A percentile compares a stretch with the other conserved stretches of the same genome.
phyloP scores from a whole-genome alignment of 2,113 vertebrate genomes.

The Boleophthalmus pectinirostris region DNA sequence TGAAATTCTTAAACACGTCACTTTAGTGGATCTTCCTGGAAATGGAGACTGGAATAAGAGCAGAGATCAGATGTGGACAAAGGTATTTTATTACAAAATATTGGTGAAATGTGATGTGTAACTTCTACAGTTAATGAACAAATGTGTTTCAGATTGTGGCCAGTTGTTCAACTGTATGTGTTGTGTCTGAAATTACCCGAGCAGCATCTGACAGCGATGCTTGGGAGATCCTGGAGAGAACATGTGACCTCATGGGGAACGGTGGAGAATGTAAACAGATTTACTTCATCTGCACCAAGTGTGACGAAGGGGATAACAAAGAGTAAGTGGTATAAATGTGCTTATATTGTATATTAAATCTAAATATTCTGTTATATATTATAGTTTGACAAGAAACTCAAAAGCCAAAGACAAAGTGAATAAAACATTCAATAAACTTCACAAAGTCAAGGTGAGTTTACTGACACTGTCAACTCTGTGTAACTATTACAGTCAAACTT shows the following conservation, averaged over 20 bases:
- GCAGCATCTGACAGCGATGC: slow-evolving; percentile 7
- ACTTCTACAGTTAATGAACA: too few relatives aligned
- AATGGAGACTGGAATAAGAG: slow-evolving; percentile 28
- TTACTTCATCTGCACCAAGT: slow-evolving; percentile 32
- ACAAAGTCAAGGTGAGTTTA: slow-evolving; percentile 11
- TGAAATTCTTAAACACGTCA: slow-evolving; percentile 19
- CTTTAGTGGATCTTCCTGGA: slow-evolving; percentile 35
- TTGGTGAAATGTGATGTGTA: too few relatives aligned
- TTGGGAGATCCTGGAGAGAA: slow-evolving; percentile 16
- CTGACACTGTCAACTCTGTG: not conserved
- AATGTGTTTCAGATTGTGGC: slow-evolving; percentile 13
- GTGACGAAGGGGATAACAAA: slow-evolving; percentile 1
- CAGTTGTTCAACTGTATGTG: slow-evolving; percentile 30
- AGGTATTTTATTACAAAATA: not conserved
- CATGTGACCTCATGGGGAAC: slow-evolving; percentile 5
- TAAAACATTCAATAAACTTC: slow-evolving; percentile 10
- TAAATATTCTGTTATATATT: too few relatives aligned
- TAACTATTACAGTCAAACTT: not conserved
- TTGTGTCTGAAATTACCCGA: slow-evolving; percentile 30
- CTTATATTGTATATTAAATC: not conserved
- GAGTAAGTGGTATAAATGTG: not conserved
- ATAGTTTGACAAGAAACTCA: not conserved
- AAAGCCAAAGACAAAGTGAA: not conserved
- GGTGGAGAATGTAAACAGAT: slow-evolving; percentile 31
- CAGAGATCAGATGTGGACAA: slow-evolving; percentile 30